Evolutionary conservation across 2,113 vertebrate species (phyloP), one percentile per base, ranked within the genome.

Genomic region (Anolis carolinensis): DNA sequence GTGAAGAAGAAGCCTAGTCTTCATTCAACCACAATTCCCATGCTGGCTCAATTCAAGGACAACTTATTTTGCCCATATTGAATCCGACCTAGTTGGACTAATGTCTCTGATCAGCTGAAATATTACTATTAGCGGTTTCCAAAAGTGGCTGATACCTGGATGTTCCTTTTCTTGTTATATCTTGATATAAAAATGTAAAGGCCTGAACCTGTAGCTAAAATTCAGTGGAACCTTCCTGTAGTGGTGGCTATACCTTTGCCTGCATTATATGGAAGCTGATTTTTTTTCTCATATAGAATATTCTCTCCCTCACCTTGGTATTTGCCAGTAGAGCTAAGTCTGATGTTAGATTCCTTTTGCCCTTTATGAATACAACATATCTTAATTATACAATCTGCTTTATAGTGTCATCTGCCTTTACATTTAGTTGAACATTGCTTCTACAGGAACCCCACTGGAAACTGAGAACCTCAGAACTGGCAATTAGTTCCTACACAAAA

Each of bases 151-250:
- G 71, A 63, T 74, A 67, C 21, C 5, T 36, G 39, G 79, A 65
- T 75, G 59, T 52, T 86, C 62, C 30, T 80, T 86, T 73, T 86
- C 36, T 73, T 81, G 70, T 55, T 72, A 71, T 79, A 71, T n/a
- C 34, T 85, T 52, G 16, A 50, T 77, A 76, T 62, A 34, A 30
- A 73, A 72, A 44, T 18, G 48, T 86, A 52, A 81, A 81, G n/a
- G n/a, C n/a, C 70, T 86, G 79, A 74, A 75, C 44, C 27, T 16
- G 70, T 81, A 50, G 71, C 71, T 81, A 36, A 86, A 75, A 81
- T 81, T 52, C 59, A 81, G 70, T 81, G 79, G 72, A 81, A n/a
- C 70, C 23, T 52, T 48, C 62, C 63, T 81, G 11, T n/a, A 32
- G 68, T 73, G 32, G 25, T 59, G 59, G 78, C n/a, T 72, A 13